A percentile compares a stretch with the other conserved stretches of the same genome.
Conservation (phyloP, 2,888 invertebrate genomes). For the Eulithis testata region DNA sequence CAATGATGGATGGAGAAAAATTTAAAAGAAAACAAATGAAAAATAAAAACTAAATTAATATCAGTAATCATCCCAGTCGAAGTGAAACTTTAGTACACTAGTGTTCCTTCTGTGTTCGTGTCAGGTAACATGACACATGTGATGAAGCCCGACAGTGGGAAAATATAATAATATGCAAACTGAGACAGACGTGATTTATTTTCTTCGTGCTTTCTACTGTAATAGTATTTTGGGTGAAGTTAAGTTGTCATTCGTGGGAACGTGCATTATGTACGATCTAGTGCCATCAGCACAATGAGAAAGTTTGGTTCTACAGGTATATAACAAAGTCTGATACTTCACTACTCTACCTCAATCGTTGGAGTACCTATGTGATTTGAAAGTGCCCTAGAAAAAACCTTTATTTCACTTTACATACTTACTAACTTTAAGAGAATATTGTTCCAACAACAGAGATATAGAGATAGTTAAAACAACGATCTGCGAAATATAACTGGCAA, state of each 20-base stretch:
- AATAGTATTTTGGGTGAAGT: slow-evolving; percentile 69
- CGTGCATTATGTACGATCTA: slow-evolving; percentile 65
- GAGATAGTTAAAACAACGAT: no score
- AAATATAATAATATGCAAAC: slow-evolving; percentile 78
- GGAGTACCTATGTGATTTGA: background rate
- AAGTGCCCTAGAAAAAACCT: no score
- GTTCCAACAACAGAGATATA: no score
- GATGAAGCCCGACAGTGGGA: slow-evolving; percentile 70
- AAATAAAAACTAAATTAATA: no score
- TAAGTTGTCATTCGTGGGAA: slow-evolving; percentile 80
- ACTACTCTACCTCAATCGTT: background rate
- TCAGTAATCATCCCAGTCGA: background rate
- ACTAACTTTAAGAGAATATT: no score
- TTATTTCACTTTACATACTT: no score
- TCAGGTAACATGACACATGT: slow-evolving; percentile 77
- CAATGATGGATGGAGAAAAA: no score
- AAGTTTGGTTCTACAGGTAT: slow-evolving; percentile 50
- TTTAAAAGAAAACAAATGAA: no score
- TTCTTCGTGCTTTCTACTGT: slow-evolving; percentile 75
- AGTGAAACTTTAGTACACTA: slow-evolving; percentile 17
- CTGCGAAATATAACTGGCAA: no score
- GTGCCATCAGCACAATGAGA: slow-evolving; percentile 64
- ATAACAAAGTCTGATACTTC: background rate
- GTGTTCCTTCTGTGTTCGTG: slow-evolving; percentile 46
- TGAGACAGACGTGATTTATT: slow-evolving; percentile 78